Conservation (phyloP, 2,888 invertebrate genomes). For the Lasioglossum villosulum region DNA sequence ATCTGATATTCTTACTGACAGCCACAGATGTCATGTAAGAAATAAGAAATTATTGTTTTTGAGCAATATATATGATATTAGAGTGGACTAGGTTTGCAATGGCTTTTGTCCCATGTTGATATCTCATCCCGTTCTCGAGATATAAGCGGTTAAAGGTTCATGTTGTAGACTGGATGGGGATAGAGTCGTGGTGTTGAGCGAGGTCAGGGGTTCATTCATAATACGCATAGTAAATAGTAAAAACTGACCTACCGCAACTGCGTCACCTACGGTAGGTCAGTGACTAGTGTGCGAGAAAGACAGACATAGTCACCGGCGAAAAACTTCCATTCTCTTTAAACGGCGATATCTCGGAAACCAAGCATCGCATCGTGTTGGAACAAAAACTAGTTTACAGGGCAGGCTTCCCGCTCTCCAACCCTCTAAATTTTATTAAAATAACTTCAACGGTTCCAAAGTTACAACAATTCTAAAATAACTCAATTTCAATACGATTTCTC, state of each 20-base stretch:
- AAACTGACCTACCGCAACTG: constrained; percentile 6
- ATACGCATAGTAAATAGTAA: neutral
- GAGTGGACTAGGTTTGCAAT: neutral
- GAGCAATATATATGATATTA: neutral
- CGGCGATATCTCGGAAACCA: neutral
- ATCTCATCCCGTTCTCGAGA: neutral
- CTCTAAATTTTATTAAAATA: neutral
- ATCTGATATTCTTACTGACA: too few species aligned
- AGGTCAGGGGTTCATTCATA: neutral
- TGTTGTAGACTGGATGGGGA: neutral
- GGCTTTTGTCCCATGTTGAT: neutral
- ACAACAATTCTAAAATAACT: neutral
- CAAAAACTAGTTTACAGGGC: neutral
- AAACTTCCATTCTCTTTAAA: neutral
- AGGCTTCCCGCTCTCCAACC: neutral
- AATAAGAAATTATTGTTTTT: neutral
- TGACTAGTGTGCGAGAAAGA: neutral
- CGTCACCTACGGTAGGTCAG: neutral
- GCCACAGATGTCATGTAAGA: neutral
- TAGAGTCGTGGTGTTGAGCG: too few species aligned
- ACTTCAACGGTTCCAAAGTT: neutral
- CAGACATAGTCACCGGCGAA: neutral
- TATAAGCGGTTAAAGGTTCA: neutral
- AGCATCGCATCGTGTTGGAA: fast-evolving
- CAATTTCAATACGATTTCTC: neutral